Percentiles rank a stretch among this genome's conserved stretches.
Conservation (phyloP, 2,797 vertebrate genomes). For the Malacoctenus gilli region DNA sequence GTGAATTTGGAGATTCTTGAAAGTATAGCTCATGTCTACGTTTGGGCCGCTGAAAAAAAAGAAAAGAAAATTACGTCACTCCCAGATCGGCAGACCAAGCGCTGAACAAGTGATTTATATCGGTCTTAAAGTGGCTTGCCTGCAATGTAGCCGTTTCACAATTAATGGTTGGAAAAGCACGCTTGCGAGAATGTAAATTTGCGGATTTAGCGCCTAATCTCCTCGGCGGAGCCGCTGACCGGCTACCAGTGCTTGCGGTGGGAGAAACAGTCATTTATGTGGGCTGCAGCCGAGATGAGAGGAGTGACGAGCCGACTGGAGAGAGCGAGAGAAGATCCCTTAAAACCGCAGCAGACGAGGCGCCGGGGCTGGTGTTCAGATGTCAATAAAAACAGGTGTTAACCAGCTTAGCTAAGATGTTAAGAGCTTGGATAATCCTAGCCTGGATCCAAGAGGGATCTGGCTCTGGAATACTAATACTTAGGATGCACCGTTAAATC, state of each 20-base stretch:
- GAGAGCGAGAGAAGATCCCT: slow-evolving; percentile 57
- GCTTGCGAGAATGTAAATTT: slow-evolving; percentile 27
- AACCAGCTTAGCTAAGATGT: slow-evolving; percentile 82
- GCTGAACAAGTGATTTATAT: slow-evolving; percentile 20
- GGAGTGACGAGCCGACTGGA: slow-evolving; percentile 29
- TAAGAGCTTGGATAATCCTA: slow-evolving; percentile 81
- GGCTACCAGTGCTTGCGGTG: slow-evolving; percentile 28
- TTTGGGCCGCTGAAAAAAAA: slow-evolving; percentile 13
- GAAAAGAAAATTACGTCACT: slow-evolving; percentile 5
- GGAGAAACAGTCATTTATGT: slow-evolving; percentile 48
- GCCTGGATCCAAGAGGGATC: slow-evolving; percentile 72
- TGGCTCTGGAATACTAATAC: slow-evolving; percentile 79
- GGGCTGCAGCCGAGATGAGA: slow-evolving; percentile 37
- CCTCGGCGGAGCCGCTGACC: slow-evolving; percentile 30
- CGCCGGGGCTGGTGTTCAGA: slow-evolving; percentile 64
- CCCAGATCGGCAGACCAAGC: too few species aligned
- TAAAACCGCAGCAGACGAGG: slow-evolving; percentile 60
- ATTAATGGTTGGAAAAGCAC: slow-evolving; percentile 14
- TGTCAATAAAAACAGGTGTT: slow-evolving; percentile 87
- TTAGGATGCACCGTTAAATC: slow-evolving; percentile 61
- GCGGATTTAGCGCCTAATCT: slow-evolving; percentile 18
- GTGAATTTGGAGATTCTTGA: slow-evolving; percentile 32
- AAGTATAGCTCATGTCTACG: slow-evolving; percentile 56
- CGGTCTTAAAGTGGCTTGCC: slow-evolving; percentile 9
- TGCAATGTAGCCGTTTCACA: slow-evolving; percentile 12